Evolutionary conservation across 2,797 vertebrate species (phyloP).

Genomic region (Siniperca undulata): DNA sequence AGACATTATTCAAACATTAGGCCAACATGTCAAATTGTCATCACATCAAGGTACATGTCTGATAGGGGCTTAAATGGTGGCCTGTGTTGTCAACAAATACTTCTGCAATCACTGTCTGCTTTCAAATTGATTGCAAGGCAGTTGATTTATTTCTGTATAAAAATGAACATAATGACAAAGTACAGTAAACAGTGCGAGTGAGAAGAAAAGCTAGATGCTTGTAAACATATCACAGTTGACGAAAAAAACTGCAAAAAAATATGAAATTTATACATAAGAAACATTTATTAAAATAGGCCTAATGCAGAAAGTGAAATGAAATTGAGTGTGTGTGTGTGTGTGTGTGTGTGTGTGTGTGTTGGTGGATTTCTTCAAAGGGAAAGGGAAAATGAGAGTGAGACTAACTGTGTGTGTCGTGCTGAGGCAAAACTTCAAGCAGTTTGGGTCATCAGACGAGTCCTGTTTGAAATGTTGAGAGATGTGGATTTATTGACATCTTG

Average conservation of each 20-base stretch:
- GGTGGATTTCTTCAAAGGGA: slow-evolving; percentile 64
- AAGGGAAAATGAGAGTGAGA: slow-evolving; percentile 41
- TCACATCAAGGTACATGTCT: slow-evolving; percentile 15
- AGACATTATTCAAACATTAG: not conserved
- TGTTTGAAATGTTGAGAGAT: slow-evolving; percentile 40
- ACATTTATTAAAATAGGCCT: slow-evolving; percentile 28
- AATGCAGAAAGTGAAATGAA: slow-evolving; percentile 49
- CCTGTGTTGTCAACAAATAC: slow-evolving; percentile 1
- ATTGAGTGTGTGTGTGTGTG: slow-evolving; percentile 26
- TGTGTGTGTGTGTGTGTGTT: slow-evolving; percentile 15
- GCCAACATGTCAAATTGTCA: not conserved
- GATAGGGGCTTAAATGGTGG: not conserved
- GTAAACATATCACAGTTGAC: slow-evolving; percentile 11
- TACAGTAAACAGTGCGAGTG: not conserved
- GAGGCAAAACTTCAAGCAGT: slow-evolving; percentile 48
- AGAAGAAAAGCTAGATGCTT: slow-evolving; percentile 1
- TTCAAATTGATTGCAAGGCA: not conserved
- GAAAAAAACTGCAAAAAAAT: not conserved
- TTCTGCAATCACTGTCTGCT: slow-evolving; percentile 5
- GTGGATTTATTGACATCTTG: slow-evolving; percentile 32
- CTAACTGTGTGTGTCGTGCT: slow-evolving; percentile 11
- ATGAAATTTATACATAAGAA: slow-evolving; percentile 22
- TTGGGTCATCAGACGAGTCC: slow-evolving; percentile 33
- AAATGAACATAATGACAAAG: slow-evolving; percentile 17
- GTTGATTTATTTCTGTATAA: slow-evolving; percentile 14